Evolutionary conservation across 2,888 invertebrate genomes (phyloP).

Genomic region (Leistus spinibarbis): DNA sequence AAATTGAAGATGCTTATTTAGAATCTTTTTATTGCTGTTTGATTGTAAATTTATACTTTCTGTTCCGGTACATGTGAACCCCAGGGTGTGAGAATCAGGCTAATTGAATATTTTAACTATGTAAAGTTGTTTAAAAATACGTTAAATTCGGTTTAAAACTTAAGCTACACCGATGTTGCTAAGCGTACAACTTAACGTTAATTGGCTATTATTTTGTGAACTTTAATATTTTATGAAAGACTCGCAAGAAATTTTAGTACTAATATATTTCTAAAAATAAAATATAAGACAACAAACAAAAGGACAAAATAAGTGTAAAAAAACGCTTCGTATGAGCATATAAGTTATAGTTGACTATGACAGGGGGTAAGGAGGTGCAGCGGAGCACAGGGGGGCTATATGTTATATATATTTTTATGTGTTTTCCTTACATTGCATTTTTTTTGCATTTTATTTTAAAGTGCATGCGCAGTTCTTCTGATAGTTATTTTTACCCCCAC

Average conservation of each 20-base stretch:
- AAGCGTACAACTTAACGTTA: too few species aligned
- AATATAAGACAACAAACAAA: constrained; percentile 13
- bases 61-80: too few species aligned
- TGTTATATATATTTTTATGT: constrained; percentile 38
- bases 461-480: constrained; percentile 36
- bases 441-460: constrained; percentile 36
- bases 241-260: not conserved
- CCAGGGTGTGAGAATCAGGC: not conserved
- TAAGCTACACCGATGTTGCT: too few species aligned
- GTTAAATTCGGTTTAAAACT: too few species aligned
- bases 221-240: not conserved
- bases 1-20: constrained; percentile 18
- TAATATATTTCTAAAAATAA: constrained; percentile 39
- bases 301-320: constrained; percentile 10
- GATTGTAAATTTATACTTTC: not conserved
- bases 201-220: not conserved
- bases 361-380: not conserved
- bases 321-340: constrained; percentile 34
- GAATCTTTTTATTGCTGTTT: too few species aligned
- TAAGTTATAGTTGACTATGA: constrained; percentile 33
- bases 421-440: constrained; percentile 38
- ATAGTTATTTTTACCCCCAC: constrained; percentile 47
- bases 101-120: too few species aligned
- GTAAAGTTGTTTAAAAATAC: too few species aligned
- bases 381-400: constrained; percentile 13